Conservation (phyloP, 2,888 invertebrate species). For the Eupithecia tripunctaria region DNA sequence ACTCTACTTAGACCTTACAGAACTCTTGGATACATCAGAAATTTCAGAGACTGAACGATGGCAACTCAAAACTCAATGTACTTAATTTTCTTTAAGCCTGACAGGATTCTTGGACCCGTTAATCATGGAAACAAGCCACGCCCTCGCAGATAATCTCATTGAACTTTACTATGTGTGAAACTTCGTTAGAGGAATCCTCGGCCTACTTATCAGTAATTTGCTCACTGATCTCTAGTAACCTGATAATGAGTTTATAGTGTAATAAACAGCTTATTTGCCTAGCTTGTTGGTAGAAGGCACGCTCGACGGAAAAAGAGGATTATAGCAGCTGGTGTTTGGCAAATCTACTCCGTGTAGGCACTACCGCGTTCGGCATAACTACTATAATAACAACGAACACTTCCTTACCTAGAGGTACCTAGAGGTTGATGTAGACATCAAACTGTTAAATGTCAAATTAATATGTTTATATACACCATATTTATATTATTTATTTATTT, state of each 20-base stretch:
- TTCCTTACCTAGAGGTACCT: no score
- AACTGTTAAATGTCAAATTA: no score
- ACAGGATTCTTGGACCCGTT: neutral
- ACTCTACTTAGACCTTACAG: neutral
- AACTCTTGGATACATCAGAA: neutral
- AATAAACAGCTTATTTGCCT: neutral
- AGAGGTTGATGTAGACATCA: no score
- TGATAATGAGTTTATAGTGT: slow-evolving; percentile 18
- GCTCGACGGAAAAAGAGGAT: neutral
- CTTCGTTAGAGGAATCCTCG: slow-evolving; percentile 26
- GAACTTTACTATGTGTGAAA: slow-evolving; percentile 31
- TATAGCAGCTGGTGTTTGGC: neutral
- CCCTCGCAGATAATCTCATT: slow-evolving; percentile 27
- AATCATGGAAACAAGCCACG: neutral
- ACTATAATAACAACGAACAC: no score
- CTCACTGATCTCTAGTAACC: slow-evolving; percentile 19
- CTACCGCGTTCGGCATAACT: neutral
- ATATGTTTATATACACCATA: no score
- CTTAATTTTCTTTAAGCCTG: neutral
- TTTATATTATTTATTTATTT: no score
- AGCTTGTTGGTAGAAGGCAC: slow-evolving; percentile 1
- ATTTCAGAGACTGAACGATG: no score
- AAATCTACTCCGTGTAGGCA: neutral
- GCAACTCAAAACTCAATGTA: no score
- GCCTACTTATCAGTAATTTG: slow-evolving; percentile 29